Evolutionary conservation across 2,113 vertebrate genomes (phyloP).

Genomic region (Rhizomys pruinosus): DNA sequence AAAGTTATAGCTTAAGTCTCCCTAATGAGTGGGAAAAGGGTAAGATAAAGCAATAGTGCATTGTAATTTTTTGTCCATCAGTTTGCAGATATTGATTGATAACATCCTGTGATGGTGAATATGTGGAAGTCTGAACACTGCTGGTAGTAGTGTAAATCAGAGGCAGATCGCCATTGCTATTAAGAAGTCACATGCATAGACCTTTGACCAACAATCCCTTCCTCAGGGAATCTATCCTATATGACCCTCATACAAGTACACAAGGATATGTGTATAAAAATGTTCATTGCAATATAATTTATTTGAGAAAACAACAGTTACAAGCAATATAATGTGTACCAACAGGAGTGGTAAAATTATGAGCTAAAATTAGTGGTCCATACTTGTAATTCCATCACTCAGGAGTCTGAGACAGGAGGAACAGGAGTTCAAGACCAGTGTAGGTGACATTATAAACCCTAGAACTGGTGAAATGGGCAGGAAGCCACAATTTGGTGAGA

Average conservation of each 20-base stretch:
- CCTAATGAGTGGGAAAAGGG: background rate
- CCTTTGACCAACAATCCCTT: background rate
- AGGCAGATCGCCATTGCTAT: background rate
- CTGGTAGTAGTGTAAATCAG: constrained; percentile 8
- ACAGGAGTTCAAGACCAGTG: too few species aligned
- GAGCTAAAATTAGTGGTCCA: too few species aligned
- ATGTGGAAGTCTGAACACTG: background rate
- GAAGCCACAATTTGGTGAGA: too few species aligned
- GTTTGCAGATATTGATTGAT: constrained; percentile 9
- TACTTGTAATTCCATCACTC: too few species aligned
- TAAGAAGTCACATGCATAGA: background rate
- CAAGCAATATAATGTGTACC: background rate
- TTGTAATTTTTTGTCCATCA: background rate
- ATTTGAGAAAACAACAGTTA: constrained; percentile 1
- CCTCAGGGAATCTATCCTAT: background rate
- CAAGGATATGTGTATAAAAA: background rate
- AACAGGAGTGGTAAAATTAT: too few species aligned
- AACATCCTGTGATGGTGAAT: constrained; percentile 10
- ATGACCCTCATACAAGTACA: background rate
- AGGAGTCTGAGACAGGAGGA: too few species aligned
- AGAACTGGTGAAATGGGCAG: too few species aligned
- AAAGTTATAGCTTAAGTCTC: background rate
- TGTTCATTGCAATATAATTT: background rate
- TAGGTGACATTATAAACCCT: too few species aligned
- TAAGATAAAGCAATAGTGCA: constrained; percentile 7